Evolutionary conservation across 2,888 invertebrate species (phyloP).

Genomic region (Hybos culiciformis): DNA sequence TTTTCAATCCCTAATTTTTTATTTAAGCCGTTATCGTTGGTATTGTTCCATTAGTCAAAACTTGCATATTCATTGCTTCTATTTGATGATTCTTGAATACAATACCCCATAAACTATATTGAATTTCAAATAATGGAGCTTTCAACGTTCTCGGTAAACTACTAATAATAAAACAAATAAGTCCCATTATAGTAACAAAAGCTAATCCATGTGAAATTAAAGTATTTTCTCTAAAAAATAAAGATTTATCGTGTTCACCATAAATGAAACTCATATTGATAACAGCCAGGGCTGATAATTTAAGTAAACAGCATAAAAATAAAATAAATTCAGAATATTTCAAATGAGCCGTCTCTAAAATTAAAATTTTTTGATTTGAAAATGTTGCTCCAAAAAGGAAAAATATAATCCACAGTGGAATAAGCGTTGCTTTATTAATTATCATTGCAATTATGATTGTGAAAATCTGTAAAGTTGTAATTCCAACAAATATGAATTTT

Average conservation of each 20-base stretch:
- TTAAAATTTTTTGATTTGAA: constrained; percentile 23
- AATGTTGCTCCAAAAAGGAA: constrained; percentile 25
- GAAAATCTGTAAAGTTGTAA: constrained; percentile 19
- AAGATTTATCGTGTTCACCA: constrained; percentile 24
- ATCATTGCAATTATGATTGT: constrained; percentile 25
- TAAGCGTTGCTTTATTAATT: constrained; percentile 18
- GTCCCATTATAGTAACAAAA: constrained; percentile 25
- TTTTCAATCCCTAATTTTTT: too few relatives aligned
- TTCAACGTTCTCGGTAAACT: constrained; percentile 28
- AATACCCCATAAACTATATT: constrained; percentile 27
- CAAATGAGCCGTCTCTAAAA: constrained; percentile 26
- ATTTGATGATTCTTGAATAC: constrained; percentile 31
- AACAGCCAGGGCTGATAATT: constrained; percentile 22
- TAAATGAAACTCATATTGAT: constrained; percentile 27
- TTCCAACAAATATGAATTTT: constrained; percentile 25
- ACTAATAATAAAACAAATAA: constrained; percentile 27
- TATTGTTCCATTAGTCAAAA: constrained; percentile 29
- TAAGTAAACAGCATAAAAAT: constrained; percentile 21
- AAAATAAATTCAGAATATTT: constrained; percentile 24
- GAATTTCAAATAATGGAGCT: constrained; percentile 25
- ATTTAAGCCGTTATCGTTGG: constrained; percentile 29
- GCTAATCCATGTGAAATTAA: constrained; percentile 29
- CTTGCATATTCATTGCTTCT: constrained; percentile 28
- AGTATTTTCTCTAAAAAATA: constrained; percentile 27
- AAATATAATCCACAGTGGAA: constrained; percentile 26